These are phyloP conservation scores for Hirtodrosophila histrioides DNA, from an alignment of 2,888 invertebrate genomes.

Conservation along the genomic window DNA sequence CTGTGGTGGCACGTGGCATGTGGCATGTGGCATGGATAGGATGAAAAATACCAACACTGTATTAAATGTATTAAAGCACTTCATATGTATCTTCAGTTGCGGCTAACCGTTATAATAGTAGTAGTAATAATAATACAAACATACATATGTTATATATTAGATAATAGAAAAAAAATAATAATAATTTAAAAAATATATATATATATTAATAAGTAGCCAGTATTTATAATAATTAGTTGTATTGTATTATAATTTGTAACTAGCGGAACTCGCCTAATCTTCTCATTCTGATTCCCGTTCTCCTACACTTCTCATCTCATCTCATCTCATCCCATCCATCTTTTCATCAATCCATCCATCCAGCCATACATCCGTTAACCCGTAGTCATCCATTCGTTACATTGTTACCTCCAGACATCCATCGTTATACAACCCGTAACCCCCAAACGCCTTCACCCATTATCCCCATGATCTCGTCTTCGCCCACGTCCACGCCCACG, in stretches of 20 bases:
- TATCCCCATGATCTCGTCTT: too few relatives aligned
- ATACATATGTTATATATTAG: constrained; percentile 14
- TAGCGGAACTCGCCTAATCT: constrained; percentile 14
- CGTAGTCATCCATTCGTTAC: too few relatives aligned
- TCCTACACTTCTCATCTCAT: not conserved
- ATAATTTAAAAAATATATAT: constrained; percentile 6
- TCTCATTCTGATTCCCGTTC: not conserved
- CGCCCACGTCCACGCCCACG: too few relatives aligned
- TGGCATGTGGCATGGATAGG: not conserved
- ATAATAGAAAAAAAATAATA: constrained; percentile 13
- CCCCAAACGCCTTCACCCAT: too few relatives aligned
- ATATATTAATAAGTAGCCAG: constrained; percentile 37
- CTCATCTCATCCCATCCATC: not conserved
- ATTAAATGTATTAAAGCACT: not conserved
- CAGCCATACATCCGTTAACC: constrained; percentile 3
- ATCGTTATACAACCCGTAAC: too few relatives aligned
- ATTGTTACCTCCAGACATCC: too few relatives aligned
- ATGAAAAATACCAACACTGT: not conserved
- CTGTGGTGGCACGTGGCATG: constrained; percentile 3
- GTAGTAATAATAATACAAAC: constrained; percentile 46
- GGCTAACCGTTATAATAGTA: constrained; percentile 20
- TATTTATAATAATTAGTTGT: constrained; percentile 22
- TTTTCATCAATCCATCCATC: not conserved
- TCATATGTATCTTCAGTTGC: constrained; percentile 1
- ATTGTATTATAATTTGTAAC: constrained; percentile 27